Percentiles rank a stretch among this genome's conserved stretches.
Conservation (phyloP, 1,140 invertebrate genomes). For the Macrotrachela quadricornifera region DNA sequence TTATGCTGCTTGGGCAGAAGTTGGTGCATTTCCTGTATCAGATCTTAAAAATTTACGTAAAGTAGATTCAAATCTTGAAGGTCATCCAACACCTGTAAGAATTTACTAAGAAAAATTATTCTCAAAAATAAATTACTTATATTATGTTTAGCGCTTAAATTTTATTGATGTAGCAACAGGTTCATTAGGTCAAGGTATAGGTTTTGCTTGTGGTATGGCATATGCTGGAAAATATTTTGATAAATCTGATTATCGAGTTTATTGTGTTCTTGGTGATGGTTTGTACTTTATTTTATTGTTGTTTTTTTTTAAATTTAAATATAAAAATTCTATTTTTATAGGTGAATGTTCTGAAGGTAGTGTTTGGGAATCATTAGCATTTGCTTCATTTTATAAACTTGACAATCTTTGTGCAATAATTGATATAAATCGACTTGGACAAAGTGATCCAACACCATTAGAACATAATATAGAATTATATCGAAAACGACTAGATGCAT, state of each 20-base stretch:
- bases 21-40: constrained; percentile 58
- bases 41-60: constrained; percentile 74
- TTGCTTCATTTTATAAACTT: constrained; percentile 76
- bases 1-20: constrained; percentile 75
- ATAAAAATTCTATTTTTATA: no score
- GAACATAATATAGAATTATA: constrained; percentile 78
- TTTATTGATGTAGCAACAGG: constrained; percentile 97
- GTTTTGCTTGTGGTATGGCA: constrained; percentile 87
- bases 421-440: constrained; percentile 86
- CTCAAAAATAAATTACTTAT: neutral
- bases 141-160: constrained; percentile 44
- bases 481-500: constrained; percentile 60
- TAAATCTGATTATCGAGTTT: constrained; percentile 68
- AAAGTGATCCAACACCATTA: constrained; percentile 75
- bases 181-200: constrained; percentile 84
- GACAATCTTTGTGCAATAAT: constrained; percentile 94
- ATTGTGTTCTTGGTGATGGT: constrained; percentile 83
- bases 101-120: neutral
- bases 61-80: constrained; percentile 82
- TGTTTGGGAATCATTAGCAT: constrained; percentile 87
- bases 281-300: no score
- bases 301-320: no score
- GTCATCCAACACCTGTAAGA: constrained; percentile 75
- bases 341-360: constrained; percentile 94
- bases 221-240: constrained; percentile 92